These are phyloP conservation scores for Dendronephthya gigantea DNA, from an alignment of 64 coral and sea anemone species.

Conservation along the genomic window DNA sequence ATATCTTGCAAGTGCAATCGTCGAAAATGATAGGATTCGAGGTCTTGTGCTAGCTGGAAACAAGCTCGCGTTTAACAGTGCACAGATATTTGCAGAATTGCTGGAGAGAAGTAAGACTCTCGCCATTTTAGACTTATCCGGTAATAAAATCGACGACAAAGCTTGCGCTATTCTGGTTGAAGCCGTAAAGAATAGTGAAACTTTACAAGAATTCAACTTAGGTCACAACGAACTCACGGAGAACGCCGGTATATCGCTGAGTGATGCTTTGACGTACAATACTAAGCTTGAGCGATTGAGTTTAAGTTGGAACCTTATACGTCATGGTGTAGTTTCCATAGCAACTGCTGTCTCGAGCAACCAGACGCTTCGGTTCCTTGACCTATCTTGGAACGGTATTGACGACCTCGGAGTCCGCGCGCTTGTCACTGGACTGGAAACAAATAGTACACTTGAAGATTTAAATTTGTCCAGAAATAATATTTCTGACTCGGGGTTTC, in stretches of 20 bases:
- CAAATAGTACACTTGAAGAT: not conserved
- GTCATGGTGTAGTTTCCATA: not conserved
- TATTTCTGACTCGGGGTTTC: not conserved
- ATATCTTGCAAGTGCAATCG: not conserved
- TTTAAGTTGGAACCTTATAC: not conserved
- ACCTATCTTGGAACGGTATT: not conserved
- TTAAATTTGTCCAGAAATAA: not conserved
- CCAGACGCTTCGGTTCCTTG: not conserved
- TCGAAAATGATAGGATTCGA: not conserved
- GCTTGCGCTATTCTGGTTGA: not conserved
- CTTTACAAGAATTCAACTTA: not conserved
- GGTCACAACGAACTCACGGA: not conserved
- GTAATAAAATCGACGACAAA: not conserved
- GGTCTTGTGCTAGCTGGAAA: not conserved
- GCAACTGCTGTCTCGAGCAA: not conserved
- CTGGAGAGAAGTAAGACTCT: not conserved
- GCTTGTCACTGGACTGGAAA: not conserved
- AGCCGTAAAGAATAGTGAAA: not conserved
- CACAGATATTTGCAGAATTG: not conserved
- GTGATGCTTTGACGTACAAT: not conserved
- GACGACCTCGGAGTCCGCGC: not conserved
- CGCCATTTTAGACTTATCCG: not conserved
- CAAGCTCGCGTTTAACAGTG: not conserved
- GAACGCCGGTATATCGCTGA: not conserved
- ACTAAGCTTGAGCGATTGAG: not conserved